Conservation (phyloP, 2,797 vertebrate species). For the Salarias fasciatus region DNA sequence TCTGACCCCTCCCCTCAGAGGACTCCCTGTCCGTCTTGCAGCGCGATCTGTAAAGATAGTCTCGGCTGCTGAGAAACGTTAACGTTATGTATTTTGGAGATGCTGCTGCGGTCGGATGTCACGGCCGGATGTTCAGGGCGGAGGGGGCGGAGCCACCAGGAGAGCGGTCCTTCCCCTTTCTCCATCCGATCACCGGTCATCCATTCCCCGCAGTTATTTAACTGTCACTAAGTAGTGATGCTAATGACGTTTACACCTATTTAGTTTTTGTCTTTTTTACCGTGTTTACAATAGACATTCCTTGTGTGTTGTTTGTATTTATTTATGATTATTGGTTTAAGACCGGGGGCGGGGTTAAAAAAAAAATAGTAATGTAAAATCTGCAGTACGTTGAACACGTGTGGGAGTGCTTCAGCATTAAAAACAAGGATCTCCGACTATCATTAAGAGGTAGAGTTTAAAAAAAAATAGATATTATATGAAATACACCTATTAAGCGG, state of each 20-base stretch:
- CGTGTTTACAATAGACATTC: conserved; percentile 99
- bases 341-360: conserved; percentile 51
- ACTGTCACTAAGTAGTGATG: conserved; percentile 89
- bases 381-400: conserved; percentile 88
- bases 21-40: conserved; percentile 77
- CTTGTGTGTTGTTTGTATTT: conserved; percentile 99
- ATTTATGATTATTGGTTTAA: conserved; percentile 99
- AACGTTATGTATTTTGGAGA: conserved; percentile 79
- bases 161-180: conserved; percentile 76
- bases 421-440: conserved; percentile 90
- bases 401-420: conserved; percentile 93
- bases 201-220: conserved; percentile 85
- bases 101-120: conserved; percentile 72
- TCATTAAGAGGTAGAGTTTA: conserved; percentile 90
- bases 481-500: conserved; percentile 91
- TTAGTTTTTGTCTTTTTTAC: conserved; percentile 90
- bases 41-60: conserved; percentile 78
- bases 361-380: conserved; percentile 72
- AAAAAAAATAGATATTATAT: conserved; percentile 83
- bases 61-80: conserved; percentile 77
- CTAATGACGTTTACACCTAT: conserved; percentile 91
- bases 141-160: conserved; percentile 21
- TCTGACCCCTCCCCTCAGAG: conserved; percentile 72
- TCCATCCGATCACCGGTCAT: conserved; percentile 81
- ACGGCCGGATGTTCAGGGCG: conserved; percentile 73